These are phyloP conservation scores for Notolepis coatsorum DNA, from an alignment of 2,797 vertebrate genomes.

Conservation along the genomic window DNA sequence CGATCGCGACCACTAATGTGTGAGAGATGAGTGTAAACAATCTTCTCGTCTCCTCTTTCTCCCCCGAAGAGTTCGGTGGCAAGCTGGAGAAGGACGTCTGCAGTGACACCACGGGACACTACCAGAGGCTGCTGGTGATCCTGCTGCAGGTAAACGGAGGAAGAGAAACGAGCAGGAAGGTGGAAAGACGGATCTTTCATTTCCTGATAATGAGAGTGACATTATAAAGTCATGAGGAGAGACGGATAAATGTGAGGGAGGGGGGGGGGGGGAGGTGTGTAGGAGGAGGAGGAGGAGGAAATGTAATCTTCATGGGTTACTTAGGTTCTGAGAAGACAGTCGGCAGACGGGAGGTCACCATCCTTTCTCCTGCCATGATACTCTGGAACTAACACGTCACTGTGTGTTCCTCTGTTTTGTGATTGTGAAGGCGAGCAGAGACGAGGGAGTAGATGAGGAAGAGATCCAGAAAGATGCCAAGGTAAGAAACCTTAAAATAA, in stretches of 20 bases:
- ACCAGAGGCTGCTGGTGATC: conserved; percentile 91
- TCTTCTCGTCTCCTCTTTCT: too few species aligned
- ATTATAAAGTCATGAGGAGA: conserved; percentile 70
- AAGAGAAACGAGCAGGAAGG: conserved; percentile 45
- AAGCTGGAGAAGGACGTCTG: conserved; percentile 92
- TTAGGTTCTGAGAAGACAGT: background rate
- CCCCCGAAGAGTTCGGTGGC: conserved; percentile 90
- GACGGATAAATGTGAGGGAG: conserved; percentile 31
- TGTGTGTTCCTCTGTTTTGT: conserved; percentile 2
- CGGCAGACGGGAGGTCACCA: conserved; percentile 10
- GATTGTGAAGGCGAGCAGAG: conserved; percentile 82
- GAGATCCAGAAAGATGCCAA: conserved; percentile 92
- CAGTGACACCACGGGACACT: conserved; percentile 91
- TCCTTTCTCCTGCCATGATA: conserved; percentile 38
- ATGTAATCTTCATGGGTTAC: conserved; percentile 35
- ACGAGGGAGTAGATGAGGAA: conserved; percentile 81
- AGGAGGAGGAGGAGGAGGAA: conserved; percentile 18
- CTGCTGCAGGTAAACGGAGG: conserved; percentile 88
- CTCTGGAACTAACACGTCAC: conserved; percentile 12
- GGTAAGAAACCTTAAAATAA: conserved; percentile 73
- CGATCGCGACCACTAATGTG: conserved; percentile 44
- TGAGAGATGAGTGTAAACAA: too few species aligned
- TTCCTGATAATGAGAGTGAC: conserved; percentile 59
- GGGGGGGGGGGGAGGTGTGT: conserved; percentile 2
- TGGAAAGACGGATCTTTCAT: conserved; percentile 46